These are phyloP conservation scores for Agrochola circellaris DNA, from an alignment of 2,888 invertebrate genomes.

Conservation along the genomic window DNA sequence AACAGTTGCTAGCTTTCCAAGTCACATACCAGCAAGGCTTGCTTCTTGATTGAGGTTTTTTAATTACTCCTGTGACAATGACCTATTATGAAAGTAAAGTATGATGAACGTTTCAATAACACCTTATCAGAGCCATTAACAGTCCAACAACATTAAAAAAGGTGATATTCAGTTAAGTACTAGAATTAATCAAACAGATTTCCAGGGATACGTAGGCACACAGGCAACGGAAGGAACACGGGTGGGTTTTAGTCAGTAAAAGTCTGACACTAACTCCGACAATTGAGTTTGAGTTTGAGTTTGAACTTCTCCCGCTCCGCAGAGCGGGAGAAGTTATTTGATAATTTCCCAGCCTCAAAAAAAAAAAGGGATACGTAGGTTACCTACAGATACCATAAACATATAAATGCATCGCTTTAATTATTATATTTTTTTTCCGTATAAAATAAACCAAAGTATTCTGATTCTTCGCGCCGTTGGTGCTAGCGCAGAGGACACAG, in stretches of 20 bases:
- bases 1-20: background rate
- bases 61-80: slow-evolving; percentile 5
- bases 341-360: no score
- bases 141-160: background rate
- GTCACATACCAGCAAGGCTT: no score
- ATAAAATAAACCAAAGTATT: background rate
- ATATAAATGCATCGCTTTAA: no score
- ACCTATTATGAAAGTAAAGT: background rate
- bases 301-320: no score
- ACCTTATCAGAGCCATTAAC: slow-evolving; percentile 2
- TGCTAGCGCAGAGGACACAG: no score
- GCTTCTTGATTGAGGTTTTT: background rate
- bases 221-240: no score
- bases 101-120: slow-evolving; percentile 9
- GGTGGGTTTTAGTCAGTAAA: no score
- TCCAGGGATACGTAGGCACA: background rate
- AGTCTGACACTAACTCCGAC: no score
- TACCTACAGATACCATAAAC: background rate
- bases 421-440: no score
- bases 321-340: no score
- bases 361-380: background rate
- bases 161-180: background rate
- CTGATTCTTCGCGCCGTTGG: no score
- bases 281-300: no score
- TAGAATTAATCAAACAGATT: background rate